Evolutionary conservation across 2,797 vertebrate species (phyloP).

Genomic region (Rhynchonycteris naso): DNA sequence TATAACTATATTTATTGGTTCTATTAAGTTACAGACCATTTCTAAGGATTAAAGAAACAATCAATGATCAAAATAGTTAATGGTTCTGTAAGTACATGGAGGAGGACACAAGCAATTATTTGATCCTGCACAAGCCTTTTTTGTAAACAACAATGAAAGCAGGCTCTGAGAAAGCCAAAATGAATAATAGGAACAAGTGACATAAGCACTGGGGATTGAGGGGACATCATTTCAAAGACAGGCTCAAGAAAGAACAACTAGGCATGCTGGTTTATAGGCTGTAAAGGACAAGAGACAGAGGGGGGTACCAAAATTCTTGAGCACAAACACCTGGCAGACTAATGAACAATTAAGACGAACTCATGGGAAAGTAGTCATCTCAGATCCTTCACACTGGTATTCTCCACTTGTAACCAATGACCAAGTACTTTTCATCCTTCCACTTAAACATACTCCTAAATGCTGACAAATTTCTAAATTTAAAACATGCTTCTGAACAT

Average conservation of each 20-base stretch:
- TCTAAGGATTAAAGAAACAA: neutral
- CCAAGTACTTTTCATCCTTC: neutral
- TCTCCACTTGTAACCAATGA: neutral
- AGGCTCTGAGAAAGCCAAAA: neutral
- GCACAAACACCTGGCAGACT: neutral
- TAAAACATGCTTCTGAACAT: neutral
- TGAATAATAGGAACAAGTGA: neutral
- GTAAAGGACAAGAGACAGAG: neutral
- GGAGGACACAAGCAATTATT: neutral
- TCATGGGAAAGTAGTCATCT: neutral
- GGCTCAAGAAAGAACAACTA: neutral
- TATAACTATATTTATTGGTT: neutral
- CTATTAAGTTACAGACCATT: neutral
- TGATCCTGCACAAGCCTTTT: neutral
- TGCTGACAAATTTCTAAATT: neutral
- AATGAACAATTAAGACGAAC: neutral
- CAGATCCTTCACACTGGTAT: neutral
- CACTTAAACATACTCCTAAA: neutral
- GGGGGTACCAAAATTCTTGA: neutral
- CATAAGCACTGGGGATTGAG: neutral
- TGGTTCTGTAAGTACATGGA: neutral
- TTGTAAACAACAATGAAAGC: neutral
- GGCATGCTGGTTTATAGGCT: neutral
- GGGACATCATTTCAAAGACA: slow-evolving; percentile 10
- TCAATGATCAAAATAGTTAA: neutral